Evolutionary conservation across 2,113 vertebrate genomes (phyloP).

Genomic region (Rhabdornis inornatus): DNA sequence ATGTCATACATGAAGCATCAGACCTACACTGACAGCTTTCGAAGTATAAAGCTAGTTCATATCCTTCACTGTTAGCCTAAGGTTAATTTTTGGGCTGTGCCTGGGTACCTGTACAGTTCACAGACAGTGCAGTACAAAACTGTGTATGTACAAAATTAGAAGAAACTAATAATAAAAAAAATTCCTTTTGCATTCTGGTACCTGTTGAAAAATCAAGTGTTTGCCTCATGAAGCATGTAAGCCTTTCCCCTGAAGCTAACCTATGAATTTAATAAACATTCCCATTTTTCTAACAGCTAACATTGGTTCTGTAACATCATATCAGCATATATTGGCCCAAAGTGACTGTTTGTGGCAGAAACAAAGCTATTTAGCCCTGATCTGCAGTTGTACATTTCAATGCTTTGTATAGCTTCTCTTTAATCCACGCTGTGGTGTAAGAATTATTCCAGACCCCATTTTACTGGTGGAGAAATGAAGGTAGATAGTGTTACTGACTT

Average conservation of each 20-base stretch:
- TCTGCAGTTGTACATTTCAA: not conserved
- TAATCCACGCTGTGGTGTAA: not conserved
- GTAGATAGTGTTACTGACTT: not conserved
- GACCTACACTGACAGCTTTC: not conserved
- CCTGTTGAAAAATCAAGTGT: not conserved
- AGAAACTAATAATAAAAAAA: not conserved
- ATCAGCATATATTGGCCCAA: not conserved
- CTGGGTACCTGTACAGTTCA: not conserved
- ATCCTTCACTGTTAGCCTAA: not conserved
- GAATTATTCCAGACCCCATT: not conserved
- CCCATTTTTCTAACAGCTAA: not conserved
- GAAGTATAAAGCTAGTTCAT: conserved; percentile 25
- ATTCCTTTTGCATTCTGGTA: not conserved
- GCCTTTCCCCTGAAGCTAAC: not conserved
- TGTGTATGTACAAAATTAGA: not conserved
- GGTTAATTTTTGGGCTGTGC: not conserved
- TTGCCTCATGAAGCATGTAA: not conserved
- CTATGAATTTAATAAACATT: not conserved
- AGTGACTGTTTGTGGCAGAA: not conserved
- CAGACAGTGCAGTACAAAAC: not conserved
- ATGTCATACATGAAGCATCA: conserved; percentile 15
- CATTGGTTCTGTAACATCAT: not conserved
- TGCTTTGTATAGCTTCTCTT: not conserved
- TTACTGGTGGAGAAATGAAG: not conserved
- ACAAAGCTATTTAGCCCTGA: not conserved